Base-by-base conservation (phyloP, 2,888 invertebrate species). In the Polydesmus complanatus region DNA sequence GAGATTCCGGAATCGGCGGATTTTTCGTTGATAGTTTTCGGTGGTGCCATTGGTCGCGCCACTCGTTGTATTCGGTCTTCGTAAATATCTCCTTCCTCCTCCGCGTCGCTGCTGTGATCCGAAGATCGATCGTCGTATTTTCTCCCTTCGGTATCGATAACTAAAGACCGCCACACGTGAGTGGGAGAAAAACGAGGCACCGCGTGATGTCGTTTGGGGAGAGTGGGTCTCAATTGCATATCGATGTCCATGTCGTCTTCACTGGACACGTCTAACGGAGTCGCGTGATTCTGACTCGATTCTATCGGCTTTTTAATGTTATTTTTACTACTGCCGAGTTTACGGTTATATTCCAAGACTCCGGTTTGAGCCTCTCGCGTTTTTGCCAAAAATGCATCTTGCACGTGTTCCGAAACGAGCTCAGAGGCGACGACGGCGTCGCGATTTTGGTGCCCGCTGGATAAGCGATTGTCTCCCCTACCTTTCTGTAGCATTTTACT, bases 1-100 rank as follows among this genome's bases (percentile, higher is more conserved):
- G 87, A 88, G 67, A 88, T 88, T 0, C 88, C 88, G 0, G 87
- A 88, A 73, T 89, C 88, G 0, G 86, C 88, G 1, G 86, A 87
- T 71, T 87, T 86, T 69, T 87, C 87, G 64, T 82, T 67, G 58
- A 69, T 66, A 11, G 61, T 65, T 56, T 70, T 58, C 22, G 70
- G 68, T 1, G 71, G 71, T 3, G 71, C 71, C 27, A 68, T 66
- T 49, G 71, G 70, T 27, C 71, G 62, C 26, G 70, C 69, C 51
- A 67, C 66, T 25, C 70, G 60, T 23, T 68, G 67, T 59, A 71
- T 71, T 48, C 68, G 68, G 56, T 70, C 72, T 73, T 72, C 69
- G 57, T 67, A 66, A 64, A 64, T 62, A 22, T 68, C 69, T 53
- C 71, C 69, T 58, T 75, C 75, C 37, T 61, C 61, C 62, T 74